Conservation (phyloP, 2,113 vertebrate species). For the Scophthalmus maximus region DNA sequence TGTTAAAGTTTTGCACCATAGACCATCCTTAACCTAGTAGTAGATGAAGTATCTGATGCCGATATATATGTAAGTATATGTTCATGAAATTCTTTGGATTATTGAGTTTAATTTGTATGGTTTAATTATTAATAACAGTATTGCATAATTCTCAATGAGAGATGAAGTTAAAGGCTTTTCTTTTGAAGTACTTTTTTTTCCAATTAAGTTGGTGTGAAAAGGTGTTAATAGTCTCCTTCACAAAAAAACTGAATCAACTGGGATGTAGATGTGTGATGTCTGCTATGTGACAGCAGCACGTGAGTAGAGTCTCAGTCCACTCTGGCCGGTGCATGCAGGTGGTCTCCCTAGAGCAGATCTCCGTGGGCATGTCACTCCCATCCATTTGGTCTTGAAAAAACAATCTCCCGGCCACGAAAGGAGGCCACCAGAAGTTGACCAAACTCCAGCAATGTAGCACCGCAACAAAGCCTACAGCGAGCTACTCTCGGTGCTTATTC, state of each 20-base stretch:
- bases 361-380: slow-evolving; percentile 66
- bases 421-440: slow-evolving; percentile 37
- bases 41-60: not conserved
- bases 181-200: not conserved
- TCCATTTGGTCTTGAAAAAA: slow-evolving; percentile 78
- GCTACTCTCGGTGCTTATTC: not conserved
- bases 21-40: not conserved
- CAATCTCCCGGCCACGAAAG: slow-evolving; percentile 29
- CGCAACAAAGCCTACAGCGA: not conserved
- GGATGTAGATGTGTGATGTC: slow-evolving; percentile 41
- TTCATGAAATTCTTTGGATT: not conserved
- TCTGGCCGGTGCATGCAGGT: slow-evolving; percentile 66
- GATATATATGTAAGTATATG: slow-evolving; percentile 1
- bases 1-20: no score
- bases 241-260: slow-evolving; percentile 10
- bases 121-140: not conserved
- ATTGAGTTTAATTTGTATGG: not conserved
- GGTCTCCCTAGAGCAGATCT: slow-evolving; percentile 64
- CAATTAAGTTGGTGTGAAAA: not conserved
- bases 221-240: not conserved
- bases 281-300: slow-evolving; percentile 59
- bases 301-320: slow-evolving; percentile 39
- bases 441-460: slow-evolving; percentile 47
- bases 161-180: slow-evolving; percentile 6
- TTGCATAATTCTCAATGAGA: slow-evolving; percentile 8